Percentiles rank a stretch among this genome's conserved stretches.
phyloP scores from a whole-genome alignment of 2,797 vertebrate species.

The Sebastes trivittatus region DNA sequence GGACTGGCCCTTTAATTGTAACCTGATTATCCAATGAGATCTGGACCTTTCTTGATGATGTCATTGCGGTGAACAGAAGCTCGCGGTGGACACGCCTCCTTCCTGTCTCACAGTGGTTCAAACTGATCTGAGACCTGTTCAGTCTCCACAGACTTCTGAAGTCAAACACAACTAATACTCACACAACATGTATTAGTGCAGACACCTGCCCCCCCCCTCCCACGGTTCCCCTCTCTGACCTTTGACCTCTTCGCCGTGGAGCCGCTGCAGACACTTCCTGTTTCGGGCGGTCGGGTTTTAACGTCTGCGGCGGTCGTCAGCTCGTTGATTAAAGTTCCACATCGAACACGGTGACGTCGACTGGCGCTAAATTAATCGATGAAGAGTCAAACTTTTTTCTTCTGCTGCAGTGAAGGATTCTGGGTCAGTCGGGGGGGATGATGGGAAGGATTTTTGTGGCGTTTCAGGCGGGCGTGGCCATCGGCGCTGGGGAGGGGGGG shows the following conservation, averaged over 20 bases:
- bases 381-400: background rate
- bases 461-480: conserved; percentile 29
- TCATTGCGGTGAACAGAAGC: background rate
- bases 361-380: background rate
- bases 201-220: conserved; percentile 4
- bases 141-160: conserved; percentile 35
- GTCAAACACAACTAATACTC: conserved; percentile 35
- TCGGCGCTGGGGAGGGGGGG: background rate
- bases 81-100: conserved; percentile 36
- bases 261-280: background rate
- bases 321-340: background rate
- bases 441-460: conserved; percentile 47
- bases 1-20: background rate
- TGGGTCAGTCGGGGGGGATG: conserved; percentile 39
- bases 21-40: background rate
- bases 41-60: background rate
- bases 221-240: conserved; percentile 12
- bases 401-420: conserved; percentile 15
- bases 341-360: background rate
- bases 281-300: background rate
- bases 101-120: conserved; percentile 64
- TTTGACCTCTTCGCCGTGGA: background rate
- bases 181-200: conserved; percentile 10
- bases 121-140: conserved; percentile 50
- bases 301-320: background rate